These are phyloP conservation scores for Astreopora myriophthalma DNA, from an alignment of 64 coral and sea anemone genomes.

Conservation along the genomic window DNA sequence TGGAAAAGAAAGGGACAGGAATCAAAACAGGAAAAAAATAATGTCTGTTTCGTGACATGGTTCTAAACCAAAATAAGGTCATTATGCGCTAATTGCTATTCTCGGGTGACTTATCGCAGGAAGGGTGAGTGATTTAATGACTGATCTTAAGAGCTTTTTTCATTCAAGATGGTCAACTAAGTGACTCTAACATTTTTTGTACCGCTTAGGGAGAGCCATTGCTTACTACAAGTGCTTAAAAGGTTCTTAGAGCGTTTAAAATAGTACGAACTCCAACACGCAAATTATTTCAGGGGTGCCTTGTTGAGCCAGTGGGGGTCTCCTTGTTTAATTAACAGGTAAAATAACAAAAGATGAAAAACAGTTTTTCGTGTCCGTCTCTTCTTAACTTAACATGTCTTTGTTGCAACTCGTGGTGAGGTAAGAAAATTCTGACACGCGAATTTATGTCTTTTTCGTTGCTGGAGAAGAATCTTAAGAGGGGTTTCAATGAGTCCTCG, in stretches of 20 bases:
- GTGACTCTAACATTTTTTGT: neutral
- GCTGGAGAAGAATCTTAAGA: neutral
- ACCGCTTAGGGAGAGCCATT: neutral
- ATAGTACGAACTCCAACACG: neutral
- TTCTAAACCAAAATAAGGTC: neutral
- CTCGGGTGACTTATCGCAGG: neutral
- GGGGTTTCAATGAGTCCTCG: neutral
- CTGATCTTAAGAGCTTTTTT: neutral
- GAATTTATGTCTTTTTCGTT: too few species aligned
- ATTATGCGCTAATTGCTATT: neutral
- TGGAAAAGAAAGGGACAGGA: too few species aligned
- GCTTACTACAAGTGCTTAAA: neutral
- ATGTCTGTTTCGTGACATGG: slow-evolving; percentile 3
- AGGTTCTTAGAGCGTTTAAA: neutral
- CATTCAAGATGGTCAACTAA: neutral
- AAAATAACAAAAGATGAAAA: neutral
- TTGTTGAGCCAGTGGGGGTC: neutral
- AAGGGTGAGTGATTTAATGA: neutral
- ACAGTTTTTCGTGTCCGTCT: neutral
- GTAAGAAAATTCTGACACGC: too few species aligned
- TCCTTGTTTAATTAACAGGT: neutral
- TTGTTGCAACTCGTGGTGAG: too few species aligned
- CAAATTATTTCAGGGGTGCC: neutral
- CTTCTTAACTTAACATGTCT: too few species aligned
- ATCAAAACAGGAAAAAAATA: neutral